Evolutionary conservation across 2,113 vertebrate genomes (phyloP).

Genomic region (Conger conger): DNA sequence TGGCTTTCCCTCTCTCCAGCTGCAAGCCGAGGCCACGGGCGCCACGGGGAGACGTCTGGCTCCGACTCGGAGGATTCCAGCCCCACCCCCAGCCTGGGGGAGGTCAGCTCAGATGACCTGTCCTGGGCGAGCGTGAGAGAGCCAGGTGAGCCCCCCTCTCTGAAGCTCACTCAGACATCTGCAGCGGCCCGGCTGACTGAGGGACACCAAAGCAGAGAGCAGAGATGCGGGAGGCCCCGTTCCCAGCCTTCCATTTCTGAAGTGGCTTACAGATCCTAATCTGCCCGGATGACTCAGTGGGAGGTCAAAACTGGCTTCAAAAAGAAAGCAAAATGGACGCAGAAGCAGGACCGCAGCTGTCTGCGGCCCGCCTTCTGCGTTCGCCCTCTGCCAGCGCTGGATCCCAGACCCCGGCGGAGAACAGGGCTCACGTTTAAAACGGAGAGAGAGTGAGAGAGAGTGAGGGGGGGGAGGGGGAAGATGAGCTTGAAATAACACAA

Average conservation of each 20-base stretch:
- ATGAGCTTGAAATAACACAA: slow-evolving; percentile 1
- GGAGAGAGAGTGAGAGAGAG: not conserved
- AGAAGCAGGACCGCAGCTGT: not conserved
- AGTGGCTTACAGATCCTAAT: slow-evolving; percentile 1
- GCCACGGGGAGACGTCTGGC: slow-evolving; percentile 41
- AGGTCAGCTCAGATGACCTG: slow-evolving; percentile 71
- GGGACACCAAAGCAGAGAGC: not conserved
- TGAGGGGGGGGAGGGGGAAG: not conserved
- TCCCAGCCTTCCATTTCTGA: not conserved
- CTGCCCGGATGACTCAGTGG: not conserved
- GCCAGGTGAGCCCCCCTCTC: slow-evolving; percentile 45
- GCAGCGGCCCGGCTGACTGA: not conserved
- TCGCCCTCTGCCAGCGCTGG: not conserved
- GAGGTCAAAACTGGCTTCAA: not conserved
- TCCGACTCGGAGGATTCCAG: slow-evolving; percentile 68
- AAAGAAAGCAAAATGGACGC: not conserved
- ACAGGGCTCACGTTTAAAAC: not conserved
- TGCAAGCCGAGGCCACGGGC: slow-evolving; percentile 35
- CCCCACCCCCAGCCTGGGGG: slow-evolving; percentile 68
- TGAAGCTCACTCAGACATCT: slow-evolving; percentile 3
- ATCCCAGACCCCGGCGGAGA: slow-evolving; percentile 1
- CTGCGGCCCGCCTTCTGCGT: not conserved
- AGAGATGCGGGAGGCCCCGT: not conserved
- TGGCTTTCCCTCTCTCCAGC: slow-evolving; percentile 30
- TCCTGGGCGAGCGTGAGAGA: slow-evolving; percentile 62